These are phyloP conservation scores for Tachyglossus aculeatus DNA, from an alignment of 2,797 vertebrate genomes.

Conservation along the genomic window DNA sequence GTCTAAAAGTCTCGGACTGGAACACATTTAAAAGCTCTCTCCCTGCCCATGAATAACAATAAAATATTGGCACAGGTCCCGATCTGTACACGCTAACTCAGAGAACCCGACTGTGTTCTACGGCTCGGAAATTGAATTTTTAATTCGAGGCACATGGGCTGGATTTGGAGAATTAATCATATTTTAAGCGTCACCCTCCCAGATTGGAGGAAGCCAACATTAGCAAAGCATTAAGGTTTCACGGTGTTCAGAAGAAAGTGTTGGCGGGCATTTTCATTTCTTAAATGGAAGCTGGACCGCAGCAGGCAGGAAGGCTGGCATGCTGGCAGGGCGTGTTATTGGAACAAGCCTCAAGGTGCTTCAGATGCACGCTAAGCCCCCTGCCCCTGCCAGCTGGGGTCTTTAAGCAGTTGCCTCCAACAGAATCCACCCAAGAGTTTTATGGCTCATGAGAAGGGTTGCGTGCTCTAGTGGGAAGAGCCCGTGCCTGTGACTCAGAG, in stretches of 20 bases:
- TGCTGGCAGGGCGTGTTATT: neutral
- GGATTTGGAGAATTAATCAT: slow-evolving; percentile 29
- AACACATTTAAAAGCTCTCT: slow-evolving; percentile 42
- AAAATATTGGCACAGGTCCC: slow-evolving; percentile 38
- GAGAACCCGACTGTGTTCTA: slow-evolving; percentile 45
- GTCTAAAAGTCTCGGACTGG: slow-evolving; percentile 41
- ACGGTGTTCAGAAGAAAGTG: too few species aligned
- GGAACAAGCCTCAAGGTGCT: neutral
- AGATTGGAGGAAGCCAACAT: slow-evolving; percentile 4
- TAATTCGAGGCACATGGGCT: slow-evolving; percentile 25
- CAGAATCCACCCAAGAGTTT: too few species aligned
- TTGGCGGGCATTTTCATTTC: neutral
- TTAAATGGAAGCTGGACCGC: slow-evolving; percentile 3
- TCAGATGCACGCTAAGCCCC: neutral
- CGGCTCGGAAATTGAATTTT: slow-evolving; percentile 34
- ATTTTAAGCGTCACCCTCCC: slow-evolving; percentile 35
- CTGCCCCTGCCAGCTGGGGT: too few species aligned
- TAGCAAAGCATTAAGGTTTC: neutral
- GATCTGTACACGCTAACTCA: slow-evolving; percentile 34
- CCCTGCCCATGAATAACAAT: slow-evolving; percentile 34
- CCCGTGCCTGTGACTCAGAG: too few species aligned
- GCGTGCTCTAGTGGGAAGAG: too few species aligned
- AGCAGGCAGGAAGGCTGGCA: neutral
- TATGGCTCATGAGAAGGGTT: too few species aligned
- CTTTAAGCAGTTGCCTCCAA: too few species aligned